These are phyloP conservation scores for Siderastrea radians DNA, from an alignment of 92 coral and sea anemone genomes.

Conservation along the genomic window DNA sequence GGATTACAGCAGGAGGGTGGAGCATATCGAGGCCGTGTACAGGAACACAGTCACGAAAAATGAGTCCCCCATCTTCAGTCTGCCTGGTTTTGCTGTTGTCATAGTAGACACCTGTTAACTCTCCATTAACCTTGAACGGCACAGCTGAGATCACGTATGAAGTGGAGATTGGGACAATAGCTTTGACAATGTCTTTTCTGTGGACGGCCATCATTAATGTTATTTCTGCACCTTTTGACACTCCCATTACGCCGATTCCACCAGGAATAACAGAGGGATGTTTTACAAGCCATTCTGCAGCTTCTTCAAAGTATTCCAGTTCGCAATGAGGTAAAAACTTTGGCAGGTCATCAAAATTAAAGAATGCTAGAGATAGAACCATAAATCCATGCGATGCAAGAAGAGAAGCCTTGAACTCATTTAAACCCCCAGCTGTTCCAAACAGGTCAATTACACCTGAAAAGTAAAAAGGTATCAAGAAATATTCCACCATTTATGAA, in stretches of 20 bases:
- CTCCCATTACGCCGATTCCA: conserved; percentile 76
- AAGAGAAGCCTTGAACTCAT: conserved; percentile 76
- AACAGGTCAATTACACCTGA: conserved; percentile 74
- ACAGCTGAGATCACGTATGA: conserved; percentile 18
- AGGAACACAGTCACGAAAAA: neutral
- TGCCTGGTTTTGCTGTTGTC: neutral
- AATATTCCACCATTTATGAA: too few species aligned
- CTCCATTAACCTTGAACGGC: conserved; percentile 48
- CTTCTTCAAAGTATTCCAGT: conserved; percentile 82
- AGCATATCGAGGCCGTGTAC: conserved; percentile 18
- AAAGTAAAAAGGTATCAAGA: neutral
- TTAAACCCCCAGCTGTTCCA: conserved; percentile 75
- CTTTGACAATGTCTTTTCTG: conserved; percentile 53
- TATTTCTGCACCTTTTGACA: conserved; percentile 75
- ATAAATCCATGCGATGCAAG: conserved; percentile 87
- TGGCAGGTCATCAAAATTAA: conserved; percentile 73
- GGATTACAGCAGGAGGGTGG: conserved; percentile 43
- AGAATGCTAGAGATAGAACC: conserved; percentile 72
- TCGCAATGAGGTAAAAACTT: conserved; percentile 60
- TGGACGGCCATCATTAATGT: conserved; percentile 63
- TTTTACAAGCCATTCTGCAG: conserved; percentile 73
- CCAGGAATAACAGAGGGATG: conserved; percentile 61
- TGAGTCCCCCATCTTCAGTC: conserved; percentile 31
- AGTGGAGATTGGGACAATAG: conserved; percentile 55
- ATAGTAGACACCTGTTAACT: conserved; percentile 2